Conservation (phyloP, 2,113 vertebrate genomes). For the Lagenorhynchus albirostris region DNA sequence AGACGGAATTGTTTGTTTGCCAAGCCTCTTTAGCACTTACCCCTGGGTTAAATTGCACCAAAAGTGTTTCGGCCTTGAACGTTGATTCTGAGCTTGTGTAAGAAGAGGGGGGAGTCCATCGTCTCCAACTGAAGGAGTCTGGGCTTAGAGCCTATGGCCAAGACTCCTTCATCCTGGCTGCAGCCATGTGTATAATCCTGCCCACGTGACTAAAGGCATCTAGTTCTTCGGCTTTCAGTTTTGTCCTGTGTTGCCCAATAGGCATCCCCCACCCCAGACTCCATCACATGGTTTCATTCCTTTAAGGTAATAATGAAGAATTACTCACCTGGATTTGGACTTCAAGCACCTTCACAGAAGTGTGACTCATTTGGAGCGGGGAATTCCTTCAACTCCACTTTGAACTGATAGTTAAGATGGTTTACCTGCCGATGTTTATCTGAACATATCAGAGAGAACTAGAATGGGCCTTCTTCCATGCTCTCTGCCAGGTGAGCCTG, state of each 20-base stretch:
- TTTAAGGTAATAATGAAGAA: not conserved
- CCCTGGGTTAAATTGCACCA: not conserved
- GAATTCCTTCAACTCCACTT: slow-evolving; percentile 35
- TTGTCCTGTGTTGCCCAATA: not conserved
- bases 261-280: not conserved
- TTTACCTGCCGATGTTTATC: slow-evolving; percentile 1
- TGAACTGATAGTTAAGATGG: slow-evolving; percentile 18
- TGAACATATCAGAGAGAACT: not conserved
- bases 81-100: not conserved
- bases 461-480: not conserved
- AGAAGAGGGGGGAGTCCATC: not conserved
- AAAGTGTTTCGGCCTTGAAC: not conserved
- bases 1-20: not conserved
- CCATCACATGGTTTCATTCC: not conserved
- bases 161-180: not conserved
- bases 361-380: not conserved
- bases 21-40: not conserved
- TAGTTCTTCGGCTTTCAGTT: not conserved
- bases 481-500: not conserved
- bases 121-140: not conserved
- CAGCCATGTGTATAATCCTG: not conserved
- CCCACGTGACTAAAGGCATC: not conserved
- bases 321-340: not conserved
- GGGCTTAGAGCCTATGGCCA: not conserved
- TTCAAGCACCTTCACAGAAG: not conserved